These are phyloP conservation scores for Phymatocera aterrima DNA, from an alignment of 2,888 invertebrate genomes.

Conservation along the genomic window DNA sequence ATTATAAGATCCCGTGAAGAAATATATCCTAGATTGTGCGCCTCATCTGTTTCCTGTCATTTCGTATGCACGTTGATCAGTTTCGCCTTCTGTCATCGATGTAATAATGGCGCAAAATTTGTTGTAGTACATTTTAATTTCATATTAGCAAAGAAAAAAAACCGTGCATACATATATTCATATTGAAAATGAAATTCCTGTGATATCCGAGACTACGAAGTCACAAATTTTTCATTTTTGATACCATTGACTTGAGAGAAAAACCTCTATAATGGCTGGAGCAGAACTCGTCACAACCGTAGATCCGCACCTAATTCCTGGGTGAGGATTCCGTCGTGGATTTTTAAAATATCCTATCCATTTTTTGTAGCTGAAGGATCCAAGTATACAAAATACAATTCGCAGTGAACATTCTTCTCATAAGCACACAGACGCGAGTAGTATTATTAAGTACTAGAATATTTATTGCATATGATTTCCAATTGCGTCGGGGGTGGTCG, in stretches of 20 bases:
- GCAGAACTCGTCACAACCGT: slow-evolving; percentile 76
- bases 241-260: not conserved
- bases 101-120: slow-evolving; percentile 27
- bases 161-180: not conserved
- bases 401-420: too few species aligned
- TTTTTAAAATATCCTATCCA: too few species aligned
- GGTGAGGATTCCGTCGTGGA: slow-evolving; percentile 76
- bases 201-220: not conserved
- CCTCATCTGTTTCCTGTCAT: slow-evolving; percentile 25
- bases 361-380: not conserved
- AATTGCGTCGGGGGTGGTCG: not conserved
- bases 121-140: not conserved
- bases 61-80: not conserved
- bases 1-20: too few species aligned
- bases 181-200: slow-evolving; percentile 30
- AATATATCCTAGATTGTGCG: not conserved
- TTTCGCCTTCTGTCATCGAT: slow-evolving; percentile 1
- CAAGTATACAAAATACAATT: not conserved
- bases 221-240: not conserved
- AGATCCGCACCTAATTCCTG: slow-evolving; percentile 85
- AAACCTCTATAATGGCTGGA: slow-evolving; percentile 56
- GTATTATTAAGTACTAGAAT: too few species aligned
- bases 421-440: too few species aligned
- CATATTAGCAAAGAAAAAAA: not conserved
- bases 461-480: not conserved